Base-by-base conservation (phyloP, 2,888 invertebrate species). In the Subacronicta megacephala region DNA sequence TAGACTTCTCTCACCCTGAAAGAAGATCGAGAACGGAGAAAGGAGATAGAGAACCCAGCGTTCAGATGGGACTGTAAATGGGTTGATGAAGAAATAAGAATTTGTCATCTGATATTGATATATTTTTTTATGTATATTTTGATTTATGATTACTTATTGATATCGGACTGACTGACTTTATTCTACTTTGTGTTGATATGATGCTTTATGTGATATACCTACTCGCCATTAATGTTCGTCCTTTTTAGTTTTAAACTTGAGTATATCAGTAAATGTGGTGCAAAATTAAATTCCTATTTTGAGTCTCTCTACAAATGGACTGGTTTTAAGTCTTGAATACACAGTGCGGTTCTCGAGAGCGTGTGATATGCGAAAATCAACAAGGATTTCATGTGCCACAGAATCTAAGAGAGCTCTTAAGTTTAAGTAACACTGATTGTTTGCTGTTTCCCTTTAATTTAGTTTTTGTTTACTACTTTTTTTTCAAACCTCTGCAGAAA, bases 251-350 rank as follows among this genome's bases (percentile, higher is more conserved):
- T 7, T 4, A 13, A 42, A 16, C 26, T 42, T 29, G 2, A 42
- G 3, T 20, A 42, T 33, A 33, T 12, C 7, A 42, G 31, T 7
- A 7, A 53, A 38, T 17, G 5, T 17, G 3, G 29, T 41, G 13
- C 33, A 33, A 0, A 16, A 46, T 58, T n/a, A n/a, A n/a, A 35
- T 26, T 17, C 13, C n/a, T 37, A 13, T 20, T 41, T 7, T 18
- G 15, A 36, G 42, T 23, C 6, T 54, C 40, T 1, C 12, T 31
- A 16, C 16, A 46, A 65, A 31, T 36, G 52, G 23, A 45, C 16
- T 37, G n/a, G 9, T 38, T 31, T 31, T 3, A 40, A 35, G 12
- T 52, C 16, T 7, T 31, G 35, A 52, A 18, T n/a, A 44, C 40
- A 36, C 33, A 31, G 33, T 7, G 29, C 16, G 29, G 17, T 51